phyloP scores from a whole-genome alignment of 2,888 invertebrate genomes.

The Mythimna loreyi region DNA sequence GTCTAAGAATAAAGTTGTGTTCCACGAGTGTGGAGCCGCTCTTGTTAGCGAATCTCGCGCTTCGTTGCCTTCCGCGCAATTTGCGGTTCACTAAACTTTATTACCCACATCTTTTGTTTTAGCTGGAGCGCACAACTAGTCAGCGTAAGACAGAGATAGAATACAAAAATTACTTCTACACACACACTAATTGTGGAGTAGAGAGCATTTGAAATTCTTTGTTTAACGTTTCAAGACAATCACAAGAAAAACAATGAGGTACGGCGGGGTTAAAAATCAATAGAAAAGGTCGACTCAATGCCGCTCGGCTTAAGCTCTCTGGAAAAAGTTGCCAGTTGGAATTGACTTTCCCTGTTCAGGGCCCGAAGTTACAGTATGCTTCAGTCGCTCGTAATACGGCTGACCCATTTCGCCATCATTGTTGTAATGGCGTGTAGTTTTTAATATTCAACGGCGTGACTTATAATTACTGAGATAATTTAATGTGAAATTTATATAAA shows the following conservation, averaged over 20 bases:
- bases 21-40: conserved; percentile 48
- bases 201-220: conserved; percentile 50
- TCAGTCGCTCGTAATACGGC: conserved; percentile 69
- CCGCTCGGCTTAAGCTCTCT: conserved; percentile 70
- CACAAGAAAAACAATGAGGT: conserved; percentile 64
- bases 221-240: conserved; percentile 59
- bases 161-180: conserved; percentile 29
- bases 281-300: conserved; percentile 71
- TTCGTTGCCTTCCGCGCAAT: conserved; percentile 68
- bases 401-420: conserved; percentile 72
- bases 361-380: conserved; percentile 75
- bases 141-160: conserved; percentile 35
- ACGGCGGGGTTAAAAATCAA: conserved; percentile 72
- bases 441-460: conserved; percentile 45
- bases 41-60: conserved; percentile 68
- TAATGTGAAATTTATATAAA: not conserved
- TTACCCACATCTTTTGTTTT: conserved; percentile 70
- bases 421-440: conserved; percentile 53
- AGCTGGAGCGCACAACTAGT: conserved; percentile 56
- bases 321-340: conserved; percentile 82
- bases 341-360: conserved; percentile 86
- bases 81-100: conserved; percentile 77
- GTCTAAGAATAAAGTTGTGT: conserved; percentile 58
- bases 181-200: conserved; percentile 22
- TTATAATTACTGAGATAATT: conserved; percentile 43